Evolutionary conservation across 30 jellyfish, hydroid and myxozoan genomes (phyloP).

Genomic region (Nemopilema nomurai): DNA sequence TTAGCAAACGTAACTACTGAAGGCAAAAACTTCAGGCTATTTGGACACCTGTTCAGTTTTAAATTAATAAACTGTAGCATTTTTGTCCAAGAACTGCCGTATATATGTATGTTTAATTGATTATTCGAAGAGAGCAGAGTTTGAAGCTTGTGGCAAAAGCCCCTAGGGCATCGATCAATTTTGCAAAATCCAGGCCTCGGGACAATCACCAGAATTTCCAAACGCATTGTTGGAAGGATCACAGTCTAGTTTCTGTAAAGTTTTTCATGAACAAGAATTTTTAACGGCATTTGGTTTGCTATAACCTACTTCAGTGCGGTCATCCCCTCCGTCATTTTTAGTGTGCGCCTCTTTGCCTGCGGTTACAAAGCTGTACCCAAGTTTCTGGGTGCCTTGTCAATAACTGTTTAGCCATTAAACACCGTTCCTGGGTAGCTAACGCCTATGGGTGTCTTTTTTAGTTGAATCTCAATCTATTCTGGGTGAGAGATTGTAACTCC

Average conservation of each 20-base stretch:
- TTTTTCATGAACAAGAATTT: not conserved
- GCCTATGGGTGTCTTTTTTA: too few relatives aligned
- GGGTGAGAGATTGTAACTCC: too few relatives aligned
- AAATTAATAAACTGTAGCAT: not conserved
- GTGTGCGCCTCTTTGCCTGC: constrained; percentile 16
- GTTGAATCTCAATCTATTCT: too few relatives aligned
- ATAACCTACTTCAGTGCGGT: not conserved
- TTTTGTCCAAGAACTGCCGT: not conserved
- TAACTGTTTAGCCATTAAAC: not conserved
- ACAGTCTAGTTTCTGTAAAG: not conserved
- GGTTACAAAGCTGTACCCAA: constrained; percentile 1
- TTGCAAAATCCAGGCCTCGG: not conserved
- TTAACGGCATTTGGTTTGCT: not conserved
- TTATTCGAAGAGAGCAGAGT: not conserved
- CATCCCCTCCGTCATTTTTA: not conserved
- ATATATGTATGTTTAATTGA: not conserved
- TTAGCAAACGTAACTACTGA: not conserved
- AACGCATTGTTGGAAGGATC: not conserved
- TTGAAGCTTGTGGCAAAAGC: constrained; percentile 31
- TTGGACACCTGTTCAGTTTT: not conserved
- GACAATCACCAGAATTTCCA: not conserved
- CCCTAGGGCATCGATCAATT: constrained; percentile 63
- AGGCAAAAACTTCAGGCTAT: not conserved
- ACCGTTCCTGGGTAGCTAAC: too few relatives aligned
- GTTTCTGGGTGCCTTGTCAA: not conserved